Percentiles rank a stretch among this genome's conserved stretches.
Evolutionary conservation across 1,140 invertebrate genomes (phyloP).

Genomic region (Scaptomyza graminum): DNA sequence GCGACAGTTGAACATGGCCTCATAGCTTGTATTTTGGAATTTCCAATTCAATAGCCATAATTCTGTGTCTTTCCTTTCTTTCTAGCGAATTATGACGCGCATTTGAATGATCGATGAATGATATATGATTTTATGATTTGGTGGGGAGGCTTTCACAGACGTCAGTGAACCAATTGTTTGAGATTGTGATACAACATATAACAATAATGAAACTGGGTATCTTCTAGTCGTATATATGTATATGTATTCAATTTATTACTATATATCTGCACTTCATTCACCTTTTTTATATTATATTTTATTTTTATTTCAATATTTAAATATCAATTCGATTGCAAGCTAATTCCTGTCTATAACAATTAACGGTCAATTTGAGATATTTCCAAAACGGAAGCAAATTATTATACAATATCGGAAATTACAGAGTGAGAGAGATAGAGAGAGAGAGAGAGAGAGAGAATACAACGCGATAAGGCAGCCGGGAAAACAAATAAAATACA

Average conservation of each 20-base stretch:
- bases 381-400: constrained; percentile 14
- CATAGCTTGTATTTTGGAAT: constrained; percentile 16
- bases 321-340: constrained; percentile 39
- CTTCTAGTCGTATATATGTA: not conserved
- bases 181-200: not conserved
- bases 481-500: constrained; percentile 34
- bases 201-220: not conserved
- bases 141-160: constrained; percentile 27
- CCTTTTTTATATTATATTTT: constrained; percentile 19
- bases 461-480: constrained; percentile 63
- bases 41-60: not conserved
- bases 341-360: constrained; percentile 46
- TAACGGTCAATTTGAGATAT: constrained; percentile 37
- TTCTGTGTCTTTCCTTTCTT: constrained; percentile 34
- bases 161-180: constrained; percentile 49
- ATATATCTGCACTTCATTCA: constrained; percentile 38
- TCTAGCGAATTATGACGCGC: constrained; percentile 79
- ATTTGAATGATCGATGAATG: constrained; percentile 72
- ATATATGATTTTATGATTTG: constrained; percentile 60
- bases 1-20: constrained; percentile 67
- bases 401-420: constrained; percentile 33
- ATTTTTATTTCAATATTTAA: constrained; percentile 23
- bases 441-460: constrained; percentile 30
- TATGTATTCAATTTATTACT: constrained; percentile 40
- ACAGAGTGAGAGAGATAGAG: constrained; percentile 31